phyloP scores from a whole-genome alignment of 1,140 invertebrate species.

The Drosophila saltans region DNA sequence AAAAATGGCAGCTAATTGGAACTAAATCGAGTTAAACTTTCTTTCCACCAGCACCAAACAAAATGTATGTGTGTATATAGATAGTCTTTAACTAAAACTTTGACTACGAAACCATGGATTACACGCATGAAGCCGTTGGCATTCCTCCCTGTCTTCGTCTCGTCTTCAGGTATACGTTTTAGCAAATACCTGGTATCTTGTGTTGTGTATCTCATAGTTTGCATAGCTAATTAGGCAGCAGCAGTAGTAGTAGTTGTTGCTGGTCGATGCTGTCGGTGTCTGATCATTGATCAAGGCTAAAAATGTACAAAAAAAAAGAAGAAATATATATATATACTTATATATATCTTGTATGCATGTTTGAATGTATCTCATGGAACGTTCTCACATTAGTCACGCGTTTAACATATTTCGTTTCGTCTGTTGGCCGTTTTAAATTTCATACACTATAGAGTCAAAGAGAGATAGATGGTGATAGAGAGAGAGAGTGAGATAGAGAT shows the following conservation, averaged over 20 bases:
- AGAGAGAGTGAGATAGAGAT: not conserved
- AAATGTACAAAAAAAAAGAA: not conserved
- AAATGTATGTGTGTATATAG: not conserved
- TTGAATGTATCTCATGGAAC: conserved; percentile 71
- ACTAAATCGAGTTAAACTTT: conserved; percentile 76
- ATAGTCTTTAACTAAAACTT: not conserved
- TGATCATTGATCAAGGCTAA: conserved; percentile 23
- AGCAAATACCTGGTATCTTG: conserved; percentile 71
- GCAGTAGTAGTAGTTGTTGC: conserved; percentile 9
- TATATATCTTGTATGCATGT: not conserved
- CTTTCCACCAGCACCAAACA: conserved; percentile 45
- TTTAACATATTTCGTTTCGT: conserved; percentile 80
- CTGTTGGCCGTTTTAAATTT: conserved; percentile 71
- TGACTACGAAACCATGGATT: conserved; percentile 48
- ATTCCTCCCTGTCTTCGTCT: conserved; percentile 25
- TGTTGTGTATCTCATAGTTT: conserved; percentile 79
- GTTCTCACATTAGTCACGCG: conserved; percentile 81
- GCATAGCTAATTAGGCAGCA: conserved; percentile 77
- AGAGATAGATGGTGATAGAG: not conserved
- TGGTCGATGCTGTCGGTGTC: conserved; percentile 26
- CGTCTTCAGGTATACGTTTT: conserved; percentile 19
- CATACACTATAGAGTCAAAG: conserved; percentile 60
- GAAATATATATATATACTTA: not conserved
- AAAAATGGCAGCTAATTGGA: conserved; percentile 78
- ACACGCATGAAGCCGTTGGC: conserved; percentile 69